Base-by-base conservation (phyloP, 2,113 vertebrate species). In the Pelecanoides urinatrix region DNA sequence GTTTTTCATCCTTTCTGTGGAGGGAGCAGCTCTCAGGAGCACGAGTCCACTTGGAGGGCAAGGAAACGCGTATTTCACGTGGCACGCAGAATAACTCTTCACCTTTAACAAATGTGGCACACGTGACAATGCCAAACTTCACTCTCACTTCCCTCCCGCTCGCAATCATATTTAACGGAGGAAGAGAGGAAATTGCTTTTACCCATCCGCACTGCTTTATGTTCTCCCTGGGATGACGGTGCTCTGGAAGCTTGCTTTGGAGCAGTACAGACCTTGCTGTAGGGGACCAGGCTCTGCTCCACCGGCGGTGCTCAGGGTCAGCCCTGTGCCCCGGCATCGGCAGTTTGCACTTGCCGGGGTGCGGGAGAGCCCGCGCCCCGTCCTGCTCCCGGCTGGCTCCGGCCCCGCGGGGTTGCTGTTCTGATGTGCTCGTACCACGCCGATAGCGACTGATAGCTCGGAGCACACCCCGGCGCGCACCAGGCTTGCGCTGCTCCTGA, bases 141-240 rank as follows among this genome's bases (percentile, higher is more conserved):
- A 3, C 63, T 16, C 16, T 80, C 32, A 52, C 45, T 42, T 68
- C 53, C 85, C 53, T 61, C 66, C 58, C 1, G 6, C 74, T 79
- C 16, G 0, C 40, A 3, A 8, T 14, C 15, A 0, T 0, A 13
- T 38, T 53, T 21, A 68, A 47, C 0, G 7, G n/a, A 47, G 27
- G 40, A n/a, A 61, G 49, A 68, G 58, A 21, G 3, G 63, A 5
- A 42, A 4, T 0, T 7, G 8, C 42, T 86, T 42, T 45, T 29
- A 29, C 30, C 40, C 61, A 13, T 67, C 75, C 75, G 38, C 47
- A 2, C 18, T 6, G 5, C 59, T 42, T 9, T 23, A 1, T 18
- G 44, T 0, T 71, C 47, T 63, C 67, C 16, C n/a, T 2, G 67
- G 62, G 74, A 49, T 20, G 75, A 13, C 50, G 70, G 20, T 3